Evolutionary conservation across 2,113 vertebrate genomes (phyloP), one percentile per base, ranked within the genome.

Genomic region (Corythoichthys haematopterus): DNA sequence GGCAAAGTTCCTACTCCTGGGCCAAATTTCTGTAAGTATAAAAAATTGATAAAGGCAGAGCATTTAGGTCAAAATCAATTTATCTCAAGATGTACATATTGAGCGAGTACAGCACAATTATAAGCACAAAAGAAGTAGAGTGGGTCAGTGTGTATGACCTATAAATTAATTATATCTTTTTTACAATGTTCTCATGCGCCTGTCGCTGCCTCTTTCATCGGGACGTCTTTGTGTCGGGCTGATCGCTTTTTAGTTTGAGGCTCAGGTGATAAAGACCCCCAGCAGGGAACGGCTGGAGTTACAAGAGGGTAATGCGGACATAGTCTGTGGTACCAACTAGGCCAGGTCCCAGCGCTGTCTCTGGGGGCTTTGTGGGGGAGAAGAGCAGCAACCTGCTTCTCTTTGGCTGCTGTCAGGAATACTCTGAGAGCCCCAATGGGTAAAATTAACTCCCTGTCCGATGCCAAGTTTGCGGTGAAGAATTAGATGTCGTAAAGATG

Each of bases 21-120:
- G 40, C 78, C 87, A 73, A 88, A 76, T 77, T 86, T 95, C 96
- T 98, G 75, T 0, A 85, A 83, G 69, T 58, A 58, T 77, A 38
- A 51, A 70, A 51, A 12, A 15, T 35, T 3, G 36, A 55, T 69
- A 11, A 62, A 58, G 40, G 40, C 16, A 58, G 46, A 57, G 3
- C 20, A 55, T 9, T 33, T 10, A 6, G 50, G 7, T 59, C 65
- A 52, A 56, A 70, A 47, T 63, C 5, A 38, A 28, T 40, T 35
- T 66, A 51, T 69, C 6, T 57, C 6, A 38, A 36, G 1, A 59
- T 35, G 50, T 63, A 20, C 60, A 52, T 1, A 48, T 64, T 64
- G 1, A 46, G 13, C 16, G 65, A 40, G 66, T 13, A 52, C 64
- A 36, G 48, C 72, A 16, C 6, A 53, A 14, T 47, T 53, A 8